A percentile compares a stretch with the other conserved stretches of the same genome.
These are phyloP conservation scores for Habropoda laboriosa DNA, from an alignment of 1,140 invertebrate genomes.

Conservation along the genomic window DNA sequence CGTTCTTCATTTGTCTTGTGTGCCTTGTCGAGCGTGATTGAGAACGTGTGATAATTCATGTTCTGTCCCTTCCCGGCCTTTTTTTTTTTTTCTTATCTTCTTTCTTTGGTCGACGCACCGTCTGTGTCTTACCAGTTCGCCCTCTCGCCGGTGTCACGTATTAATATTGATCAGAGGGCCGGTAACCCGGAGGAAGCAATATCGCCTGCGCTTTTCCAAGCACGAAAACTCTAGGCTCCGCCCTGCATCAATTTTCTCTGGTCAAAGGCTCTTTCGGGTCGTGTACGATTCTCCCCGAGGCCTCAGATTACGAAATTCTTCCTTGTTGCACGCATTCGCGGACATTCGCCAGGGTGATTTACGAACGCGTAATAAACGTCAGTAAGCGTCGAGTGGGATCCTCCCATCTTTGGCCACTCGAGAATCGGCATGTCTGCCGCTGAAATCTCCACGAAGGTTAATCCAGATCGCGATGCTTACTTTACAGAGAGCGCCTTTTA, in stretches of 20 bases:
- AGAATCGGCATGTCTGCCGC: not conserved
- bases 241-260: conserved; percentile 7
- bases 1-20: not conserved
- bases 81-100: not conserved
- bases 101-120: not conserved
- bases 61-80: not conserved
- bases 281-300: not conserved
- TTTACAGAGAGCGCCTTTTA: not conserved
- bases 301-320: not conserved
- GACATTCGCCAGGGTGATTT: conserved; percentile 1
- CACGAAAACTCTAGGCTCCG: conserved; percentile 39
- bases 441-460: conserved; percentile 17
- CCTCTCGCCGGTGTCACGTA: conserved; percentile 37
- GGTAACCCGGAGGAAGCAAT: conserved; percentile 22
- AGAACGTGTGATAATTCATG: conserved; percentile 27
- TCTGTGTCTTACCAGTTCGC: conserved; percentile 6
- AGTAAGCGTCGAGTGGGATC: conserved; percentile 3
- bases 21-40: conserved; percentile 2
- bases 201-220: conserved; percentile 44
- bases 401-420: conserved; percentile 17
- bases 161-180: conserved; percentile 53
- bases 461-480: not conserved
- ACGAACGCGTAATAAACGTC: conserved; percentile 32
- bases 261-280: no score
- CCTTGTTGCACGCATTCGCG: not conserved